Conservation (phyloP, 2,888 invertebrate genomes). For the Thelaira solivaga region DNA sequence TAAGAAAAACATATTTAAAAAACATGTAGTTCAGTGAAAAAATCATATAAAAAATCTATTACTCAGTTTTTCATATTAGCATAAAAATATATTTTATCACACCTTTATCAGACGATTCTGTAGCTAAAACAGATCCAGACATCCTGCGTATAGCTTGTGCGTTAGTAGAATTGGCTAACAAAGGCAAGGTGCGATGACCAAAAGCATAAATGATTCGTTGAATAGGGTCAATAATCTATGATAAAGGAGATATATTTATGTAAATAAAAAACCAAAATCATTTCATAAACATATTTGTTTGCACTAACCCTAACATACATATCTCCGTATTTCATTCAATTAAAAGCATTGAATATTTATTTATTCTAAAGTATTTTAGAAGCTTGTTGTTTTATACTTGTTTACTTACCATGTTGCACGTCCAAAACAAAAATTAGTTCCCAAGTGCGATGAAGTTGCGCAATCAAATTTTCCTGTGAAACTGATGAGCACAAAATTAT, state of each 20-base stretch:
- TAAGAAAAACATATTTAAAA: too few relatives aligned
- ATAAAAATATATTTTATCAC: background rate
- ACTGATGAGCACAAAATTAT: constrained; percentile 6
- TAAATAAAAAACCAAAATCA: too few relatives aligned
- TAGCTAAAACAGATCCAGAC: constrained; percentile 70
- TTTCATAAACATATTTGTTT: background rate
- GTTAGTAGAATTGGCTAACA: constrained; percentile 61
- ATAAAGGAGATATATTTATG: too few relatives aligned
- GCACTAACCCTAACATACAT: background rate
- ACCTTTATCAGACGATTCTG: constrained; percentile 73
- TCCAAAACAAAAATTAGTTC: constrained; percentile 31
- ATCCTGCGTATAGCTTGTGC: constrained; percentile 54
- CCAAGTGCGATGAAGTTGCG: constrained; percentile 67
- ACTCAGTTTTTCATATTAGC: too few relatives aligned
- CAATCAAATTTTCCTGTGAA: constrained; percentile 64
- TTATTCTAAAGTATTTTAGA: constrained; percentile 15
- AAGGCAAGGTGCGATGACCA: constrained; percentile 67
- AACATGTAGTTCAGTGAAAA: too few relatives aligned
- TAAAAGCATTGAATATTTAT: background rate
- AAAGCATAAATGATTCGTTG: constrained; percentile 70
- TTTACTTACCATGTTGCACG: constrained; percentile 61
- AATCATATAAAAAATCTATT: too few relatives aligned
- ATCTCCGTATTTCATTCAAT: background rate
- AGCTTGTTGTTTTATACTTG: constrained; percentile 36
- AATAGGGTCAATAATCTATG: constrained; percentile 65